Percentiles rank a stretch among this genome's conserved stretches.
phyloP scores from a whole-genome alignment of 1,140 invertebrate genomes.

The Thaumetopoea pityocampa region DNA sequence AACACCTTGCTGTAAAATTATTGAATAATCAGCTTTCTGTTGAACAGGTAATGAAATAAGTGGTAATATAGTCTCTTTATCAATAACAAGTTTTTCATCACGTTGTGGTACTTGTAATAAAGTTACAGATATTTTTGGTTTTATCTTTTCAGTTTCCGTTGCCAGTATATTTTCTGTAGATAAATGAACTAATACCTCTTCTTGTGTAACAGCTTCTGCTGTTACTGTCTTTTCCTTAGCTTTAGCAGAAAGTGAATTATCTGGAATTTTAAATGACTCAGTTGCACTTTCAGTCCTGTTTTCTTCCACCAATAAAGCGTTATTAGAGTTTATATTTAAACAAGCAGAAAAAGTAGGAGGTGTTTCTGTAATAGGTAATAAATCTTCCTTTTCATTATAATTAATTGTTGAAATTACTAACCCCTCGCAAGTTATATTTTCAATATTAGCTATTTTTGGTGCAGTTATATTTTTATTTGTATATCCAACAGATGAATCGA shows the following conservation, averaged over 20 bases:
- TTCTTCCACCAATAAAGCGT: slow-evolving; percentile 47
- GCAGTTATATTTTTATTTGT: slow-evolving; percentile 21
- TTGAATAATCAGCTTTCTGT: slow-evolving; percentile 37
- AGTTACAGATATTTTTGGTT: slow-evolving; percentile 32
- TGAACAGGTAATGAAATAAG: slow-evolving; percentile 30
- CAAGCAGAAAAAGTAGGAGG: slow-evolving; percentile 26
- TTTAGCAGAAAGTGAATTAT: slow-evolving; percentile 12
- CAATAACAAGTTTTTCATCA: slow-evolving; percentile 39
- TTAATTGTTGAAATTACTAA: slow-evolving; percentile 41
- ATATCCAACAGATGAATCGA: slow-evolving; percentile 33
- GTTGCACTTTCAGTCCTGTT: slow-evolving; percentile 36
- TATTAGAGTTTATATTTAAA: slow-evolving; percentile 34
- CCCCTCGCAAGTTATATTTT: slow-evolving; percentile 47
- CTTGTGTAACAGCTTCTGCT: slow-evolving; percentile 45
- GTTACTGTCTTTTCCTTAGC: slow-evolving; percentile 27
- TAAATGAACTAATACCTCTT: slow-evolving; percentile 46
- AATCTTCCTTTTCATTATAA: slow-evolving; percentile 52
- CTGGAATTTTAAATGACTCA: slow-evolving; percentile 16
- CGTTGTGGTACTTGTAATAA: slow-evolving; percentile 42
- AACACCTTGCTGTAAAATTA: slow-evolving; percentile 36
- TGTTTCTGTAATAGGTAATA: slow-evolving; percentile 20
- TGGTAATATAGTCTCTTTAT: slow-evolving; percentile 41
- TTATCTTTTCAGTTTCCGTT: slow-evolving; percentile 17
- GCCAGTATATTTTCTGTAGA: slow-evolving; percentile 31
- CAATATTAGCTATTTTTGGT: slow-evolving; percentile 34